Evolutionary conservation across 1,140 invertebrate genomes (phyloP), one percentile per base, ranked within the genome.

Genomic region (Adoxophyes honmai): DNA sequence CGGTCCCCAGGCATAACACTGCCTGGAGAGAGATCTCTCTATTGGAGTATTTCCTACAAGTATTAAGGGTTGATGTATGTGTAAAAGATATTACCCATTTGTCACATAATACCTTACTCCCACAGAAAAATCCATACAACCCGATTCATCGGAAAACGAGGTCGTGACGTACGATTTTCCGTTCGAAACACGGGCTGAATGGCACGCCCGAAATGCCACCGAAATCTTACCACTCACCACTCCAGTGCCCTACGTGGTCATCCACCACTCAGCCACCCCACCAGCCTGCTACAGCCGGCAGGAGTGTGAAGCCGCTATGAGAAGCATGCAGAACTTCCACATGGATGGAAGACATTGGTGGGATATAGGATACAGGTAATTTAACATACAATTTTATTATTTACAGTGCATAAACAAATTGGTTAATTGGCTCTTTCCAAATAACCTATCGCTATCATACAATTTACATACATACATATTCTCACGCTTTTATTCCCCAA

Each of bases 191-290:
- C 89, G 94, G 1, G 68, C 81, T 0, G 88, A 91, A 57, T 95
- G 94, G 94, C 78, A 89, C 1, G 94, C 94, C 10, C 86, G 91
- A 35, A 75, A 88, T 1, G 88, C 94, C 0, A 89, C 80, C 6
- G 42, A 83, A 6, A 72, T 78, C 6, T 74, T 76, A 9, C 68
- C 76, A 0, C 87, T 95, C 63, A 53, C 62, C 1, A 89, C 87
- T 4, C 94, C 95, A 1, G 92, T 95, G 0, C 91, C 92, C 0
- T 94, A 92, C 60, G 94, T 95, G 0, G 93, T 96, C 57, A 94
- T 96, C 52, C 94, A 95, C 85, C 95, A 96, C 73, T 93, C 93
- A 0, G 92, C 91, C 61, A 88, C 80, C 35, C 93, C 92, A 0
- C 67, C 68, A 1, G 92, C 90, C 0, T 96, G 95, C 68, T 73